Evolutionary conservation across 1,140 invertebrate species (phyloP).

Genomic region (Dinoponera quadriceps): DNA sequence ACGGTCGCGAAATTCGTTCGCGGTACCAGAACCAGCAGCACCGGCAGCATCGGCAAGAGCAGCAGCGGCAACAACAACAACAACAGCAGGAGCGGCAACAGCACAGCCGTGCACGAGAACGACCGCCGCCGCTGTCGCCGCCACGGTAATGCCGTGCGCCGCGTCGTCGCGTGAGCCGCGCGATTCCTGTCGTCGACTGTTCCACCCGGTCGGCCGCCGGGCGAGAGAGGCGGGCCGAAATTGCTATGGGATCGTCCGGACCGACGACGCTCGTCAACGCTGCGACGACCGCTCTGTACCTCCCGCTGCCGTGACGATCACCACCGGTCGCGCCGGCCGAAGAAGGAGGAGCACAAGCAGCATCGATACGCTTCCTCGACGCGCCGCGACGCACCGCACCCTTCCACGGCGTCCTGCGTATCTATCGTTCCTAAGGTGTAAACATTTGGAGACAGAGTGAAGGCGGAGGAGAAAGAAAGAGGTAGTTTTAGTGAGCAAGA

Average conservation of each 20-base stretch:
- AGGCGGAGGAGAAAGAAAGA: neutral
- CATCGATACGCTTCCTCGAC: slow-evolving; percentile 26
- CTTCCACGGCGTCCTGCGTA: slow-evolving; percentile 17
- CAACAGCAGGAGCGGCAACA: slow-evolving; percentile 3
- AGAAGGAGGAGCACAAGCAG: slow-evolving; percentile 16
- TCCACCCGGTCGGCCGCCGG: slow-evolving; percentile 61
- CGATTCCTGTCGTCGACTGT: slow-evolving; percentile 61
- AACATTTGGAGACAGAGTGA: slow-evolving; percentile 1
- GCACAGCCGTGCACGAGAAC: slow-evolving; percentile 4
- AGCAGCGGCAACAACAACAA: neutral
- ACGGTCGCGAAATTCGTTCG: slow-evolving; percentile 26
- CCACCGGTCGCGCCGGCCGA: slow-evolving; percentile 39
- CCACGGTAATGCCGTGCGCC: slow-evolving; percentile 67
- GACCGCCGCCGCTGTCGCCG: slow-evolving; percentile 20
- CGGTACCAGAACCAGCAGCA: neutral
- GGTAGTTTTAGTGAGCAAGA: neutral
- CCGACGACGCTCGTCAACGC: slow-evolving; percentile 54
- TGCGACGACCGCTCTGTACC: slow-evolving; percentile 39
- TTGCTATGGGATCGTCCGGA: slow-evolving; percentile 72
- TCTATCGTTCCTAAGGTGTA: neutral
- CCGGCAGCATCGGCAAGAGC: neutral
- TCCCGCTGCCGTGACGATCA: slow-evolving; percentile 61
- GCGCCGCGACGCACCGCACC: slow-evolving; percentile 27
- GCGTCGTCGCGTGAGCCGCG: slow-evolving; percentile 63
- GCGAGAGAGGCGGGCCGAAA: slow-evolving; percentile 57